Evolutionary conservation across 2,888 invertebrate genomes (phyloP).

Genomic region (Teleiodes luculella): DNA sequence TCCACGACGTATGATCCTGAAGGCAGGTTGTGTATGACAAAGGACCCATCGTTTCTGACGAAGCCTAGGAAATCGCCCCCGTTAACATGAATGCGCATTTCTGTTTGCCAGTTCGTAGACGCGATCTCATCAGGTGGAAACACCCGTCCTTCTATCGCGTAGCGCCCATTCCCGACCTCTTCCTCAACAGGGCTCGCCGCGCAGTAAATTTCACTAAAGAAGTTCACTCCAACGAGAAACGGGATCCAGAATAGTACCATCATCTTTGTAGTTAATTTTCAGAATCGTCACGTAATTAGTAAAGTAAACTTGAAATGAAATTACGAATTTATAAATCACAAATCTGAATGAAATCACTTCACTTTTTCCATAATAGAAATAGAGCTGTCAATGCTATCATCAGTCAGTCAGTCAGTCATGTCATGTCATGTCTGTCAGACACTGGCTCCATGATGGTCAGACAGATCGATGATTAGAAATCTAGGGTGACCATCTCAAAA

Average conservation of each 20-base stretch:
- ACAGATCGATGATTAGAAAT: no score
- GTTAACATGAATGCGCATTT: conserved; percentile 89
- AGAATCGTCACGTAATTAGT: no score
- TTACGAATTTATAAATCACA: no score
- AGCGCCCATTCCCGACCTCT: conserved; percentile 75
- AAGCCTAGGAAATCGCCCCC: conserved; percentile 94
- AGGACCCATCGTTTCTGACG: conserved; percentile 93
- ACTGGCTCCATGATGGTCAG: no score
- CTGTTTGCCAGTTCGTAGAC: conserved; percentile 84
- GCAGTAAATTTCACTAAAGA: conserved; percentile 21
- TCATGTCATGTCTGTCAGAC: no score
- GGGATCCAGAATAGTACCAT: neutral
- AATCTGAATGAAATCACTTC: no score
- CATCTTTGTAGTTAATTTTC: neutral
- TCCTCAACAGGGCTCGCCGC: conserved; percentile 53
- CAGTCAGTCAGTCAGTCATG: no score
- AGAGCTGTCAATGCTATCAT: no score
- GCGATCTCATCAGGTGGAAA: conserved; percentile 83
- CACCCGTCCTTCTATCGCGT: conserved; percentile 89
- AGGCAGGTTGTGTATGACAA: conserved; percentile 91
- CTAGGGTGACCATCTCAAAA: no score
- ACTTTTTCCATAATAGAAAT: no score
- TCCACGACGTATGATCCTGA: conserved; percentile 97
- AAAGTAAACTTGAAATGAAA: no score
- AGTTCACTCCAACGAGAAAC: neutral